Conservation (phyloP, 2,888 invertebrate genomes). For the Lasioglossum leucozonium region DNA sequence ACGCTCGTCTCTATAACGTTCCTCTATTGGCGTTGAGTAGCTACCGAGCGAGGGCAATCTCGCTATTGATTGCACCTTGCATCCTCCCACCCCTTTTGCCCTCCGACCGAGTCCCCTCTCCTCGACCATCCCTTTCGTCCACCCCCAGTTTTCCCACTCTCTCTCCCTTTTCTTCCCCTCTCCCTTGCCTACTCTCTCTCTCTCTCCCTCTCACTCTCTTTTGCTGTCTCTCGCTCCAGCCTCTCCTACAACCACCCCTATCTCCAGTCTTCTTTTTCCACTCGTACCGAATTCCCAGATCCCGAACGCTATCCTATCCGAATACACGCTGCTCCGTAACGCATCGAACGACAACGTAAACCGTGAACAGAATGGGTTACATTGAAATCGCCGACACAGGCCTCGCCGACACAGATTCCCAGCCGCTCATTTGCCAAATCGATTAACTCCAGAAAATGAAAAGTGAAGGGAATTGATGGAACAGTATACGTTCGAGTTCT, state of each 20-base stretch:
- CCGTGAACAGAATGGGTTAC: not conserved
- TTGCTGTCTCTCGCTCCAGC: not conserved
- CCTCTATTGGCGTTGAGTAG: constrained; percentile 71
- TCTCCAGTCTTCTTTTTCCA: constrained; percentile 13
- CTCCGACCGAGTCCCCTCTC: constrained; percentile 51
- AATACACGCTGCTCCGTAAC: constrained; percentile 10
- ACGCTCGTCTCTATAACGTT: constrained; percentile 67
- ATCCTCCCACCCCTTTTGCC: constrained; percentile 62
- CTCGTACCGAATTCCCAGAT: constrained; percentile 38
- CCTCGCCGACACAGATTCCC: not conserved
- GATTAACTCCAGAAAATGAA: not conserved
- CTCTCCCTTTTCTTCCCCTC: constrained; percentile 30
- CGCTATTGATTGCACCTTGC: constrained; percentile 77
- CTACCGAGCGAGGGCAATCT: constrained; percentile 74
- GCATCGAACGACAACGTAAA: not conserved
- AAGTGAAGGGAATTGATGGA: not conserved
- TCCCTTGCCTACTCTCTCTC: constrained; percentile 37
- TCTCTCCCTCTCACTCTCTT: constrained; percentile 27
- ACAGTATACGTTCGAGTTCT: not conserved
- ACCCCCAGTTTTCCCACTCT: constrained; percentile 44
- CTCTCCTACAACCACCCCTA: constrained; percentile 4
- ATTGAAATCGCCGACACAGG: not conserved
- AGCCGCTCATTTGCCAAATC: not conserved
- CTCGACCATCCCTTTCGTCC: constrained; percentile 53
- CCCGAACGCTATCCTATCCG: constrained; percentile 22